Percentiles rank a stretch among this genome's conserved stretches.
phyloP scores from a whole-genome alignment of 1,140 invertebrate species.

The Drosophila pseudoobscura region DNA sequence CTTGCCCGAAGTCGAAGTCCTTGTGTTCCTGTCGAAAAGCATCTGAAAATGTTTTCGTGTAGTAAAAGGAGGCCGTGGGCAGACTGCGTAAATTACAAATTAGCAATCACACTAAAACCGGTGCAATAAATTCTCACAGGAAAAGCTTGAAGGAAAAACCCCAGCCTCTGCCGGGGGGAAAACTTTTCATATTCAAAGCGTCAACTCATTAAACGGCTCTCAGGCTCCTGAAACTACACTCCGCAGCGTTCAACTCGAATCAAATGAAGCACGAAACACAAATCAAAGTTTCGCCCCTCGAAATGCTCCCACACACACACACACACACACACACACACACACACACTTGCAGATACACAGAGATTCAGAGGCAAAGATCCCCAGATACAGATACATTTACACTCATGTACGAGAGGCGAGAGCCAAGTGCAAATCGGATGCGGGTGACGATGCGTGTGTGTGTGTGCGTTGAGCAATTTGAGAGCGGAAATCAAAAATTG shows the following conservation, averaged over 20 bases:
- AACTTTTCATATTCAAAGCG: constrained; percentile 81
- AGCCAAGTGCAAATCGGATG: constrained; percentile 54
- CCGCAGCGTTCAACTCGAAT: constrained; percentile 54
- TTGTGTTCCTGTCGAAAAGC: constrained; percentile 7
- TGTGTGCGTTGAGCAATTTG: constrained; percentile 74
- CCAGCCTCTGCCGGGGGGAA: constrained; percentile 4
- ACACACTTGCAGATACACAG: neutral
- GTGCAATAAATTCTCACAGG: constrained; percentile 61
- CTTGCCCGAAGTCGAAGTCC: constrained; percentile 15
- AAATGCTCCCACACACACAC: constrained; percentile 6
- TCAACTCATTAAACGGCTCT: constrained; percentile 76
- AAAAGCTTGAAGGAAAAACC: constrained; percentile 28
- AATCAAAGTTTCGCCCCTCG: constrained; percentile 65
- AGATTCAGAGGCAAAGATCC: constrained; percentile 23
- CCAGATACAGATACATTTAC: constrained; percentile 31
- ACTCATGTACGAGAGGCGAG: constrained; percentile 13
- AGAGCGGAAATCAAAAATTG: constrained; percentile 82
- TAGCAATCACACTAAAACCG: constrained; percentile 79
- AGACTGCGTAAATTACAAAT: constrained; percentile 81
- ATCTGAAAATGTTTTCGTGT: constrained; percentile 50
- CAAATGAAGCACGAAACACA: constrained; percentile 80
- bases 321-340: neutral
- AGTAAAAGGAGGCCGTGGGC: constrained; percentile 68
- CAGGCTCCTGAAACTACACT: constrained; percentile 54
- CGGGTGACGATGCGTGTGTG: constrained; percentile 67